phyloP scores from a whole-genome alignment of 2,113 vertebrate genomes.

The Ictidomys tridecemlineatus region DNA sequence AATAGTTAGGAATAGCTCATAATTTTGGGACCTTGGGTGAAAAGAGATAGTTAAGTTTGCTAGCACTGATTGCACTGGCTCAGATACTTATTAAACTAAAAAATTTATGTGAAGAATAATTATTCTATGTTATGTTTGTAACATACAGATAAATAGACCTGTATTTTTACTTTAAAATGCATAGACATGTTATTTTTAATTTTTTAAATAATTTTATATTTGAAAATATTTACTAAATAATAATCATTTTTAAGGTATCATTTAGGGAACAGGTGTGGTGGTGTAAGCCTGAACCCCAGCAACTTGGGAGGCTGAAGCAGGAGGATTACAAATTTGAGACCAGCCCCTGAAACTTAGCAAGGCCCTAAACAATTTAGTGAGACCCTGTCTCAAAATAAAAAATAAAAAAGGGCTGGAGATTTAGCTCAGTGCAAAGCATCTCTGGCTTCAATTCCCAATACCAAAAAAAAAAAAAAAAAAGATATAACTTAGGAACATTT shows the following conservation, averaged over 20 bases:
- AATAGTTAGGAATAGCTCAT: background rate
- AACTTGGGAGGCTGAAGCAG: too few relatives aligned
- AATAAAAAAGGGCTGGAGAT: too few relatives aligned
- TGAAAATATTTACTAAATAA: background rate
- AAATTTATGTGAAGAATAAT: background rate
- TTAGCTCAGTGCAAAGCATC: too few relatives aligned
- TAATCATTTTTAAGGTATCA: background rate
- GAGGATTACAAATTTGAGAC: too few relatives aligned
- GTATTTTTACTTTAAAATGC: background rate
- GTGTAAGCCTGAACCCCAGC: too few relatives aligned
- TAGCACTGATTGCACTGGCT: background rate
- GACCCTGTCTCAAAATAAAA: too few relatives aligned
- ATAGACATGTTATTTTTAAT: background rate
- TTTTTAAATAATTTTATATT: slow-evolving; percentile 49
- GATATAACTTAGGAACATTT: too few relatives aligned
- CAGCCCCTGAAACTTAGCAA: too few relatives aligned
- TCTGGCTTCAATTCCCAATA: too few relatives aligned
- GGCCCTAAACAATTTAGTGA: too few relatives aligned
- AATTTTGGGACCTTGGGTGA: background rate
- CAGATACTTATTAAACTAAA: background rate
- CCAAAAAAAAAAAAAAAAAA: too few relatives aligned
- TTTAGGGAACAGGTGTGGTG: too few relatives aligned
- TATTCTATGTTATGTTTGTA: background rate
- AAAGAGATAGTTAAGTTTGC: background rate
- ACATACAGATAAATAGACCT: background rate